These are phyloP conservation scores for Trichosurus vulpecula DNA, from an alignment of 2,797 vertebrate genomes.

Conservation along the genomic window DNA sequence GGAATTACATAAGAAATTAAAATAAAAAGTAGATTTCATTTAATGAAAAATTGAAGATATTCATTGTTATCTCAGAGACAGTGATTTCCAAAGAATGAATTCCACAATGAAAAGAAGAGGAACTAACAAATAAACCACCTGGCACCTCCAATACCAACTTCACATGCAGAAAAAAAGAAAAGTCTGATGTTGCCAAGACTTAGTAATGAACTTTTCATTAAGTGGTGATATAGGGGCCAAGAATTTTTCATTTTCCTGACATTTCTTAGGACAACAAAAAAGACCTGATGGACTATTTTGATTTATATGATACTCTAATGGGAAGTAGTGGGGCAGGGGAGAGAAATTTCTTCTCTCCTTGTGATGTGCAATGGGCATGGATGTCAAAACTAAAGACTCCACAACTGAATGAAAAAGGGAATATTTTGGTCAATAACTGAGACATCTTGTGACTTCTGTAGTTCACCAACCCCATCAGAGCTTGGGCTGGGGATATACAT, in stretches of 20 bases:
- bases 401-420: not conserved
- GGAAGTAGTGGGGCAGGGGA: not conserved
- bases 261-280: not conserved
- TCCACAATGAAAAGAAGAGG: not conserved
- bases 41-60: conserved; percentile 38
- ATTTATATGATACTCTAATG: not conserved
- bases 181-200: not conserved
- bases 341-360: not conserved
- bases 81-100: conserved; percentile 25
- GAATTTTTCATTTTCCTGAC: not conserved
- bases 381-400: not conserved
- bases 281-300: not conserved
- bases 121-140: not conserved
- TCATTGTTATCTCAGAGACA: conserved; percentile 3
- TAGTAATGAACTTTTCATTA: conserved; percentile 28
- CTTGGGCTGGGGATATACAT: not conserved
- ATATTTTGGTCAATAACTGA: not conserved
- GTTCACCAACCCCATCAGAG: not conserved
- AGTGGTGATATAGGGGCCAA: conserved; percentile 27
- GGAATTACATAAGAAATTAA: conserved; percentile 50
- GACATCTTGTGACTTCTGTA: not conserved
- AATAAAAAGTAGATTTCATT: conserved; percentile 37
- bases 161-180: not conserved
- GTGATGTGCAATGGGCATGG: not conserved
- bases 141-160: not conserved